A percentile compares a stretch with the other conserved stretches of the same genome.
Evolutionary conservation across 2,113 vertebrate genomes (phyloP).

Genomic region (Entelurus aequoreus): DNA sequence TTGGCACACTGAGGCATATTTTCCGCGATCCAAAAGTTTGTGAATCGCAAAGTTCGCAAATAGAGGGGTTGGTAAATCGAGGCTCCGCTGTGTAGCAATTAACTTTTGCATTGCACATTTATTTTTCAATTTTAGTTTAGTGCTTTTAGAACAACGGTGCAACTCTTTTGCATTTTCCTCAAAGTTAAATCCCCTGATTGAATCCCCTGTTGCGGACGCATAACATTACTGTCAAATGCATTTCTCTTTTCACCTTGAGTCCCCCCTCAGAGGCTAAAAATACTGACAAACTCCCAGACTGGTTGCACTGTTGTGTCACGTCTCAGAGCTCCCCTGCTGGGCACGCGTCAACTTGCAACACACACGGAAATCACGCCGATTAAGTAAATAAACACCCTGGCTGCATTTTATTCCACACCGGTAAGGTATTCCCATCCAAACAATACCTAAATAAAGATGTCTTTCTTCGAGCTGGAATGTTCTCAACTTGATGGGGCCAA

Average conservation of each 20-base stretch:
- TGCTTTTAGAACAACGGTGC: neutral
- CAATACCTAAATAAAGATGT: conserved; percentile 1
- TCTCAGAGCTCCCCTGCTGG: neutral
- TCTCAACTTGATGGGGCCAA: conserved; percentile 15
- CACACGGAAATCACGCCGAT: neutral
- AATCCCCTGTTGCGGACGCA: conserved; percentile 2
- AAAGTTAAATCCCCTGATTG: neutral
- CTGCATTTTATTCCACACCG: neutral
- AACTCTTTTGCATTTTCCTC: conserved; percentile 11
- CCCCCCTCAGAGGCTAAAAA: conserved; percentile 15
- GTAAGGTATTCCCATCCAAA: conserved; percentile 7
- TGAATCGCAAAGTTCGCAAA: too few species aligned
- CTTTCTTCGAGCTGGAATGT: neutral
- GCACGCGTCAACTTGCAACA: neutral
- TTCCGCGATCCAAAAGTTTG: too few species aligned
- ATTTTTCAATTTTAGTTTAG: conserved; percentile 4
- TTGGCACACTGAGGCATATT: too few species aligned
- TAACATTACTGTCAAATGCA: conserved; percentile 9
- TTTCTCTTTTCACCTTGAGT: conserved; percentile 15
- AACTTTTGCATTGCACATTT: neutral
- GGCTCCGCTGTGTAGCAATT: neutral
- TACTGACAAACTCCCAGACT: conserved; percentile 5
- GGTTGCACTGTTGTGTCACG: neutral
- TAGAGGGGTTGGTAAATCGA: too few species aligned
- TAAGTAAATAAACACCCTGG: neutral